Evolutionary conservation across 2,888 invertebrate species (phyloP).

Genomic region (Drosophila anomalata): DNA sequence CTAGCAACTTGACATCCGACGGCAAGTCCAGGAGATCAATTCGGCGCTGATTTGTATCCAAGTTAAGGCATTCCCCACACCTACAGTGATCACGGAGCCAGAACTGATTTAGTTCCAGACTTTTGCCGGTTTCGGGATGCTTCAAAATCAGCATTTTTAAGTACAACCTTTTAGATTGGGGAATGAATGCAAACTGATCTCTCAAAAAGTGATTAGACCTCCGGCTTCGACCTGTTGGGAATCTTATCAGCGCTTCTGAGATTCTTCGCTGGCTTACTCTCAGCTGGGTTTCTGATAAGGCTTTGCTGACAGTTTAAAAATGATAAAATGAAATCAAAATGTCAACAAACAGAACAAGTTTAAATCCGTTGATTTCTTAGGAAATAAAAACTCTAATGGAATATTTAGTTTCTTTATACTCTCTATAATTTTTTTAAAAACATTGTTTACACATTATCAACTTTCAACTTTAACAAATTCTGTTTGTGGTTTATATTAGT

Average conservation of each 20-base stretch:
- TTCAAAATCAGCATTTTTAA: constrained; percentile 65
- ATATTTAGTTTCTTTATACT: no score
- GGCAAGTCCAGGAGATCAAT: constrained; percentile 86
- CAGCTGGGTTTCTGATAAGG: constrained; percentile 6
- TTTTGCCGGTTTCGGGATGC: constrained; percentile 52
- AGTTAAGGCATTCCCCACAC: constrained; percentile 87
- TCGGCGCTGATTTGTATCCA: constrained; percentile 86
- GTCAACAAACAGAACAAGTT: background rate
- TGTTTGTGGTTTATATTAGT: no score
- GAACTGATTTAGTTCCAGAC: constrained; percentile 67
- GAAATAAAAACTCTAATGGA: no score
- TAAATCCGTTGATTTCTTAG: background rate
- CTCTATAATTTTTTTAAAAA: no score
- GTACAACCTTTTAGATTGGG: constrained; percentile 2
- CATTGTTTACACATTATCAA: no score
- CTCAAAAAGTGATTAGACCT: constrained; percentile 3
- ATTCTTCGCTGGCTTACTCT: background rate
- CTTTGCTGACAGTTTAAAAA: background rate
- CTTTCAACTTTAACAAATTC: no score
- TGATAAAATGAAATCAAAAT: background rate
- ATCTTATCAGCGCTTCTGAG: constrained; percentile 42
- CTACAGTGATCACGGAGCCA: constrained; percentile 85
- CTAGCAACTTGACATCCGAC: constrained; percentile 83
- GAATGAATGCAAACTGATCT: constrained; percentile 21
- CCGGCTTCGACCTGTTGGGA: background rate